Evolutionary conservation across 2,888 invertebrate genomes (phyloP).

Genomic region (Trissolcus brochymenae): DNA sequence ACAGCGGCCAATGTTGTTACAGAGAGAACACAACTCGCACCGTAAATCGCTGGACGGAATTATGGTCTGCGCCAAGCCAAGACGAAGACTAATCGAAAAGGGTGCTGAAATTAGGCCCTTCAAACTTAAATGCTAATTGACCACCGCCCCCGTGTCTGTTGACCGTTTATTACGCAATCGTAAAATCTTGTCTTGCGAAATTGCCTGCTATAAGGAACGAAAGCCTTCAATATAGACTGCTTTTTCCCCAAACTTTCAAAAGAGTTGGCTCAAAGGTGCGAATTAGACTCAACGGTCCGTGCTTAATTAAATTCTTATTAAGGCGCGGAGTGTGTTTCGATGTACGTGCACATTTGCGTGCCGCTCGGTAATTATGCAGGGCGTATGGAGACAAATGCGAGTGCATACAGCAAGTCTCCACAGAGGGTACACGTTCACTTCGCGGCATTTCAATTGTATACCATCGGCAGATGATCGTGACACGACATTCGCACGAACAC

Average conservation of each 20-base stretch:
- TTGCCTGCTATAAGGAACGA: neutral
- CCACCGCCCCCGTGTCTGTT: constrained; percentile 1
- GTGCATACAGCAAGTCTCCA: constrained; percentile 11
- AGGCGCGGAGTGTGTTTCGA: constrained; percentile 74
- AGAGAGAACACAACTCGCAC: constrained; percentile 9
- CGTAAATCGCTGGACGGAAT: constrained; percentile 28
- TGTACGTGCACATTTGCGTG: constrained; percentile 62
- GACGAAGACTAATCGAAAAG: constrained; percentile 7
- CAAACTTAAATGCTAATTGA: constrained; percentile 23
- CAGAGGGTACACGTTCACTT: constrained; percentile 2
- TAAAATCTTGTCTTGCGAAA: constrained; percentile 15
- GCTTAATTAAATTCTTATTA: constrained; percentile 70
- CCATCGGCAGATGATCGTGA: constrained; percentile 35
- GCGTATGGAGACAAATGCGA: constrained; percentile 33
- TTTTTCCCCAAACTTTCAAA: neutral
- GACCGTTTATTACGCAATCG: constrained; percentile 15
- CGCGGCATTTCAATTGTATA: constrained; percentile 8
- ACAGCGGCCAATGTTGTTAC: constrained; percentile 24
- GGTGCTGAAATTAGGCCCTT: constrained; percentile 28
- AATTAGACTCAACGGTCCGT: constrained; percentile 6
- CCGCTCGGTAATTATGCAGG: constrained; percentile 31
- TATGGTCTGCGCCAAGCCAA: constrained; percentile 17
- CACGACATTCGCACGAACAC: constrained; percentile 54
- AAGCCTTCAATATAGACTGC: neutral
- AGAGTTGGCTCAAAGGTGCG: neutral